Evolutionary conservation across 2,113 vertebrate species (phyloP).

Genomic region (Synodontis membranacea): DNA sequence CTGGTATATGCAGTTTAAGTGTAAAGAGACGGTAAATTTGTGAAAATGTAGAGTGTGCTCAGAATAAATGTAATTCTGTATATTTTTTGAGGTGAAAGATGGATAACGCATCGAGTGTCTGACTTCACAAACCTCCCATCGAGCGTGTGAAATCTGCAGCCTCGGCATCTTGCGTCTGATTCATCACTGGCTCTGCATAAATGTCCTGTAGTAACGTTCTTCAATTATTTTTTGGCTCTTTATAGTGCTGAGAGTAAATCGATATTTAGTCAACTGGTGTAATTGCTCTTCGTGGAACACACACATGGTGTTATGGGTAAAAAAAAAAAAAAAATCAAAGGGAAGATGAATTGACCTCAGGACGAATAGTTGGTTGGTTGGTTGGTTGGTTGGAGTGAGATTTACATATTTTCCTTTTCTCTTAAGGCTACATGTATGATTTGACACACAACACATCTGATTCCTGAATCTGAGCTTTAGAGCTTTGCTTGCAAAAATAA

Average conservation of each 20-base stretch:
- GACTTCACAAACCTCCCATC: slow-evolving; percentile 60
- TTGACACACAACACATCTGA: slow-evolving; percentile 66
- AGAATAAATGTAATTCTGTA: background rate
- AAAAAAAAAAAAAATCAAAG: slow-evolving; percentile 71
- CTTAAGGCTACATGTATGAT: slow-evolving; percentile 71
- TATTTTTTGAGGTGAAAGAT: slow-evolving; percentile 44
- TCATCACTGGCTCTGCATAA: slow-evolving; percentile 69
- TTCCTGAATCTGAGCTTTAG: slow-evolving; percentile 55
- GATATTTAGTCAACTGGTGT: slow-evolving; percentile 77
- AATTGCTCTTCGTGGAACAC: slow-evolving; percentile 73
- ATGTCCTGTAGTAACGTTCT: slow-evolving; percentile 81
- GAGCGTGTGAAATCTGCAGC: slow-evolving; percentile 54
- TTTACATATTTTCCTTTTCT: slow-evolving; percentile 71
- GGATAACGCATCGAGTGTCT: slow-evolving; percentile 25
- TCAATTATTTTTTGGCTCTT: slow-evolving; percentile 76
- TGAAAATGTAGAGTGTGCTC: background rate
- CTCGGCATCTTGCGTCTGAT: slow-evolving; percentile 62
- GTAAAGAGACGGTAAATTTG: no score
- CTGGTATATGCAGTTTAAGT: background rate
- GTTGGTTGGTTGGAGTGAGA: slow-evolving; percentile 48
- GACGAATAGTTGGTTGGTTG: slow-evolving; percentile 43
- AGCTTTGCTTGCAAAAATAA: slow-evolving; percentile 67
- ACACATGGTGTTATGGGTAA: slow-evolving; percentile 56
- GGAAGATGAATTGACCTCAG: slow-evolving; percentile 67
- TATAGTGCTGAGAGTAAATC: slow-evolving; percentile 76